Base-by-base conservation (phyloP, 2,888 invertebrate genomes). In the Frankliniella intonsa region DNA sequence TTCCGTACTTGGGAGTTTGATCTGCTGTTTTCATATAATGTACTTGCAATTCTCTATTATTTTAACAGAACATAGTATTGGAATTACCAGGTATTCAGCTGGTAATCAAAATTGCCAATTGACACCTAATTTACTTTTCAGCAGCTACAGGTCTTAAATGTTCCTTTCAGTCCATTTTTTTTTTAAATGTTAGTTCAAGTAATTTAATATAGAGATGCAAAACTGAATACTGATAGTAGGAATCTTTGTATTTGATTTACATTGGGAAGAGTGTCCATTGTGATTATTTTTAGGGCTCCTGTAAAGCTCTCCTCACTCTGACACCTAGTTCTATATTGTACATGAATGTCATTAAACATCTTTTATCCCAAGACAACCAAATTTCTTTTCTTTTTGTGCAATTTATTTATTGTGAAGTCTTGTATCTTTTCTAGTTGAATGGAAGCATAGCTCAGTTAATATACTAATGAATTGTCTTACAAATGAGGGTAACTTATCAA, bases 361-460 rank as follows among this genome's bases (percentile, higher is more conserved):
- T 76, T 76, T 76, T 76, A 76, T 76, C 25, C 69, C 69, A 76
- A 76, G 69, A 76, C 69, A 76, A 76, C 69, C 69, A 76, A 76
- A 76, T 22, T 62, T 62, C 62, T 17, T 17, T 76, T 25, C 25
- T 69, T 69, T 76, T 76, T 76, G 69, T 76, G 69, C 25, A 76
- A 76, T 76, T 76, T 25, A 76, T 76, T 76, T 76, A 76, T 76
- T 76, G 25, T 76, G 25, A 76, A 25, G 69, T 25, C 69, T 76
- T 76, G 69, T 76, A 22, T 22, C 22, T 25, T 25, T 25, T 76
- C 38, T 76, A 22, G 69, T 76, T 76, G 69, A 76, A 76, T n/a
- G 69, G 69, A 76, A 76, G 69, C 25, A 76, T 76, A 38, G 69
- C 25, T 76, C 11, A 62, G 62, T 19, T 62, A 62, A 62, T 62